Conservation (phyloP, 2,888 invertebrate species). For the Eupithecia vulgata region DNA sequence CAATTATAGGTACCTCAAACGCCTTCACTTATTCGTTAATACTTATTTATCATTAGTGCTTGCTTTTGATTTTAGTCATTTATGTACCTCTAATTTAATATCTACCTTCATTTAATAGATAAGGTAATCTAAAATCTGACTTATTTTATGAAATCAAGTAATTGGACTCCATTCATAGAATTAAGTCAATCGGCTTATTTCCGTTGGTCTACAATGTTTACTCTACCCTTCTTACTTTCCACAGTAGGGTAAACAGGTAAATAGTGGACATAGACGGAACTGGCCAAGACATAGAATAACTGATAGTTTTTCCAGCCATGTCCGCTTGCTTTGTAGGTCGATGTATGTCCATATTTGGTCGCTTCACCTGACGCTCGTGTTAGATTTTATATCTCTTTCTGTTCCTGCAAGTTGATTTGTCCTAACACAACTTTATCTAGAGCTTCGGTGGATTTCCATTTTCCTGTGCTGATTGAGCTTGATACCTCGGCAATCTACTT, state of each 20-base stretch:
- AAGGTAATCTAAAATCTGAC: not conserved
- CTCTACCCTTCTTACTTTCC: slow-evolving; percentile 67
- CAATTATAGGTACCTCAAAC: not conserved
- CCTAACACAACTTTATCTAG: slow-evolving; percentile 39
- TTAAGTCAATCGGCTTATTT: slow-evolving; percentile 43
- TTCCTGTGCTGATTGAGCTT: not conserved
- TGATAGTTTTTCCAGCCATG: slow-evolving; percentile 39
- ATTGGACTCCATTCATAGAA: slow-evolving; percentile 46
- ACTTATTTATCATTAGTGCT: not conserved
- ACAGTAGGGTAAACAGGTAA: slow-evolving; percentile 73
- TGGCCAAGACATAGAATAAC: slow-evolving; percentile 32
- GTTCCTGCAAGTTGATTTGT: slow-evolving; percentile 54
- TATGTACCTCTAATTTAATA: not conserved
- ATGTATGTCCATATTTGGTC: slow-evolving; percentile 69
- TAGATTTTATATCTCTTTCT: slow-evolving; percentile 64
- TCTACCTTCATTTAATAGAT: not conserved
- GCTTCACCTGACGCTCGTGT: slow-evolving; percentile 65
- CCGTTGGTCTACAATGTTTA: slow-evolving; percentile 48
- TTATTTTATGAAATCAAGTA: slow-evolving; percentile 46
- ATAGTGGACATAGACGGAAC: slow-evolving; percentile 73
- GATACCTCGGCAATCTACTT: not conserved
- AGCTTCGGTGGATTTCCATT: slow-evolving; percentile 9
- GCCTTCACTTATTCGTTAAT: not conserved
- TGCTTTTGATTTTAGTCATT: not conserved
- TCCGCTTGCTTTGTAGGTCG: slow-evolving; percentile 73